These are phyloP conservation scores for Hassar affinis DNA, from an alignment of 2,113 vertebrate species.

Conservation along the genomic window DNA sequence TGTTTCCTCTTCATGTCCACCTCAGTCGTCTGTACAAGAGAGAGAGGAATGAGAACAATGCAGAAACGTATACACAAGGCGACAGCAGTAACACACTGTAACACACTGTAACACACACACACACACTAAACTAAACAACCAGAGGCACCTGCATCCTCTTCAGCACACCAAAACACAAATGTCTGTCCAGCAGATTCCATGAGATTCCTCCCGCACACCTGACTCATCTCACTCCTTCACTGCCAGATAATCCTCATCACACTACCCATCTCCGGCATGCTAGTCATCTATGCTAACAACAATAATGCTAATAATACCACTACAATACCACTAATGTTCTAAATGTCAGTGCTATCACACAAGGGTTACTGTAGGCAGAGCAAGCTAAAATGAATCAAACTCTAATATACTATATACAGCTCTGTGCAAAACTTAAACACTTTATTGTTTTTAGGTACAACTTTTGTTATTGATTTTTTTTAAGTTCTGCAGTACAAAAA, in stretches of 20 bases:
- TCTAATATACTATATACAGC: no score
- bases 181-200: background rate
- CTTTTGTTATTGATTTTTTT: no score
- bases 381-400: background rate
- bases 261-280: background rate
- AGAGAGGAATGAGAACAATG: slow-evolving; percentile 50
- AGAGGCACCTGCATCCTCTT: background rate
- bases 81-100: background rate
- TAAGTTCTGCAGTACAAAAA: no score
- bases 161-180: background rate
- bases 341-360: background rate
- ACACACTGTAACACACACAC: background rate
- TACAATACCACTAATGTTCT: no score
- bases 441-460: no score
- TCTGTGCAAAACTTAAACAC: no score
- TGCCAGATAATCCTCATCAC: background rate
- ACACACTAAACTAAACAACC: background rate
- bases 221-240: background rate
- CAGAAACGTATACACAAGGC: background rate
- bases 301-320: background rate
- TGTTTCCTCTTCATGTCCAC: slow-evolving; percentile 92
- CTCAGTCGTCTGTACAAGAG: slow-evolving; percentile 79
- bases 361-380: background rate
- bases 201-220: background rate
- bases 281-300: background rate